Base-by-base conservation (phyloP, 2,888 invertebrate genomes). In the Epinotia ramella region DNA sequence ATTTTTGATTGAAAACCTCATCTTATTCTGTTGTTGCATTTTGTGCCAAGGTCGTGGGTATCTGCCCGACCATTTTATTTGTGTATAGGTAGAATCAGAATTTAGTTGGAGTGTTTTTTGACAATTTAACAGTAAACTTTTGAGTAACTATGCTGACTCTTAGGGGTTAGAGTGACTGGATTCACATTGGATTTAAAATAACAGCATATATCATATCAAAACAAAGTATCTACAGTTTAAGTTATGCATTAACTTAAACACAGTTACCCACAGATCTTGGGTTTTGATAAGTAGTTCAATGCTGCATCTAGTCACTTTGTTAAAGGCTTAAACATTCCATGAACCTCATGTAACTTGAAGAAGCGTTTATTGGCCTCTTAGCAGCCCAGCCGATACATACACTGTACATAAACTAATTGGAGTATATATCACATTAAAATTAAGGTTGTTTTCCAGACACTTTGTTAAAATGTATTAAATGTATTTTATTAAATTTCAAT, bases 311-410 rank as follows among this genome's bases (percentile, higher is more conserved):
- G 89, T 89, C 89, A 87, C 85, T 86, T 86, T 84, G 82, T 84
- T 83, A 84, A 89, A 89, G 89, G 92, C 92, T 92, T 90, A 89
- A 92, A 94, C 93, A 94, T 94, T 94, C 93, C 93, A 94, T 90
- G 87, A 91, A 88, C 89, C 89, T 87, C 87, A 83, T 87, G 88
- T 88, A 89, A 88, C 86, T 88, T 87, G 84, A 89, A 82, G 89
- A 90, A 88, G 87, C 86, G 88, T 87, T 85, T 85, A 90, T 91
- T 89, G 89, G 88, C 91, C 83, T 82, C 77, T 83, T 79, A 80
- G 81, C 76, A 79, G 84, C 83, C 76, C 56, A 33, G 64, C 44
- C 59, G 11, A 82, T 73, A 80, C 81, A 80, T 68, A 80, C 83
- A 82, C 83, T 84, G 84, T 86, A 85, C 81, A 84, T 86, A 85